Evolutionary conservation across 2,888 invertebrate species (phyloP), one percentile per base, ranked within the genome.

Genomic region (Disparrhopalites patrizii): DNA sequence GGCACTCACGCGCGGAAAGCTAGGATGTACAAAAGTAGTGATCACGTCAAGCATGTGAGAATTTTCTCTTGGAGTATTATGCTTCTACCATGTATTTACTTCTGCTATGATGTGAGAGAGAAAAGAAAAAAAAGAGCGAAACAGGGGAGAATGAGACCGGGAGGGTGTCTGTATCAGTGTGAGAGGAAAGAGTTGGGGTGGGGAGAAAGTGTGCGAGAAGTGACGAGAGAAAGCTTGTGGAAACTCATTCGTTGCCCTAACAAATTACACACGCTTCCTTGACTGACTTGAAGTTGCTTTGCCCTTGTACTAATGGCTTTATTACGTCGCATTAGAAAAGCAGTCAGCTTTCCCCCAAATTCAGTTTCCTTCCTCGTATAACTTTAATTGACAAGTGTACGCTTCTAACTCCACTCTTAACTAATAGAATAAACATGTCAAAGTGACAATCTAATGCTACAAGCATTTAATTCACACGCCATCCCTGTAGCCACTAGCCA

Each of bases 341-440:
- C 40, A 56, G 56, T 36, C 33, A 28, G 57, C 57, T 57, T 57
- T 57, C 27, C 43, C 25, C 40, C 27, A 40, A 57, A 57, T 43
- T 57, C 27, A 43, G 43, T 27, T 57, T 57, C 28, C 57, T 38
- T 57, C 25, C 57, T 57, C 40, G 57, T 57, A 43, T 57, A 57
- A 57, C 57, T 57, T 57, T 57, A 57, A 57, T 57, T 57, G 57
- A 57, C 57, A 57, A 57, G 57, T 57, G 57, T 40, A 57, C 28
- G 40, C 40, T 57, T 57, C 40, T 27, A 57, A 57, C 57, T 27
- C 36, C 38, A 40, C 40, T 40, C 40, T 57, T 40, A 57, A 57
- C 43, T 57, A 57, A 57, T 25, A 57, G 57, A 57, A 40, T 57
- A 57, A 57, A 57, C 57, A 57, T 40, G 56, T 38, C 57, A 57